phyloP scores from a whole-genome alignment of 2,888 invertebrate species.

The Trachelus troglodyta region DNA sequence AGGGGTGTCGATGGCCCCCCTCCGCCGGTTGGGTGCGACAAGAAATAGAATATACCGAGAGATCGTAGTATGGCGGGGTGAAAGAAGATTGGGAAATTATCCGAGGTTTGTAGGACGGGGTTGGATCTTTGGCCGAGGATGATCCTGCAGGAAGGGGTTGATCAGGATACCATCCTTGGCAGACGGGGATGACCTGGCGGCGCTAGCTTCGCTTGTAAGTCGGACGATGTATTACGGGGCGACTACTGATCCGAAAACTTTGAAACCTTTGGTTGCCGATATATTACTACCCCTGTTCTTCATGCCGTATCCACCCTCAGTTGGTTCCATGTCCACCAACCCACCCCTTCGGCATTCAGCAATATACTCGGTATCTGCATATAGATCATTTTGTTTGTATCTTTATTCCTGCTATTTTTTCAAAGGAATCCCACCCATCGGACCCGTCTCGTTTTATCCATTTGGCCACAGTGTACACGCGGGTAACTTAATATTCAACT shows the following conservation, averaged over 20 bases:
- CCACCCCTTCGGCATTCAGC: background rate
- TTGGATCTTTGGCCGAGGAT: background rate
- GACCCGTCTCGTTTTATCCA: background rate
- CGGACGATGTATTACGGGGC: background rate
- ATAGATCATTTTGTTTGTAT: conserved; percentile 1
- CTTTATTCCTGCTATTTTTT: background rate
- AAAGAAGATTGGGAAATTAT: background rate
- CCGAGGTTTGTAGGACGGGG: no score
- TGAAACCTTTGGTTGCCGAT: conserved; percentile 9
- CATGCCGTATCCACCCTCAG: background rate
- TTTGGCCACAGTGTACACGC: background rate
- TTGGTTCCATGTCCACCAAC: background rate
- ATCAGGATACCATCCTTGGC: background rate
- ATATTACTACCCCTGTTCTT: background rate
- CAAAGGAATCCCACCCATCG: background rate
- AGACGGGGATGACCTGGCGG: background rate
- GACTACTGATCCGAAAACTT: conserved; percentile 28
- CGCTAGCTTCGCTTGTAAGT: background rate
- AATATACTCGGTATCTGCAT: background rate
- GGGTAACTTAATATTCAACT: background rate
- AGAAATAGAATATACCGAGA: background rate
- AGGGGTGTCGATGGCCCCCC: background rate
- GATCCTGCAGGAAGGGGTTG: background rate
- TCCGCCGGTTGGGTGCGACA: background rate
- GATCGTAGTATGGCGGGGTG: background rate